Base-by-base conservation (phyloP, 2,113 vertebrate species). In the Psettodes erumei region DNA sequence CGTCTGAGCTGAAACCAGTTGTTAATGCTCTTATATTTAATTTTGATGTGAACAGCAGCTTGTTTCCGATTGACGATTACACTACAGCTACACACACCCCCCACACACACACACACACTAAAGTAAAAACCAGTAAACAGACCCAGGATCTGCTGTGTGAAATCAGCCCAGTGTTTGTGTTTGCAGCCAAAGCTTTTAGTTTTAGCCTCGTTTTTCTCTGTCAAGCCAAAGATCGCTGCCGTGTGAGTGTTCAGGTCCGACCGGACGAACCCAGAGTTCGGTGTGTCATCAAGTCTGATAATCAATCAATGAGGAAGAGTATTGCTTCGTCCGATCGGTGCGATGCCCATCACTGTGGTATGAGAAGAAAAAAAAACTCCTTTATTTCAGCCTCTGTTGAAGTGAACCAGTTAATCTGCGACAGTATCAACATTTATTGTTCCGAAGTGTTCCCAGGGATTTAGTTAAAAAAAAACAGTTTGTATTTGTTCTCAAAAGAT, bases 331-430 rank as follows among this genome's bases (percentile, higher is more conserved):
- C 51, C 30, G 10, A 55, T 53, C 47, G 45, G 59, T 74, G 9
- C 30, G 60, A 30, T 45, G 16, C 35, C 8, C 16, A 37, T 69
- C 59, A 38, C 43, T 65, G 65, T 70, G 66, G 79, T 66, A 40
- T 42, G 59, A 53, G 58, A 48, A 13, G 4, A 40, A 28, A 42
- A 5, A 13, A 35, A 6, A n/a, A 11, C 19, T 25, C 67, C 28
- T 59, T 30, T 23, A 55, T 19, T 32, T 1, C 1, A 3, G 13
- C 12, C 7, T 37, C 32, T 40, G 56, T 40, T 37, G 23, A 53
- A 28, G 12, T 53, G 50, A 53, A 47, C n/a, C 43, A 45, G n/a
- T n/a, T n/a, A n/a, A n/a, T n/a, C n/a, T n/a, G n/a, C n/a, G n/a
- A n/a, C n/a, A n/a, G n/a, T n/a, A n/a, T n/a, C n/a, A n/a, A n/a